These are phyloP conservation scores for Lasioglossum calceatum DNA, from an alignment of 2,888 invertebrate species.

Conservation along the genomic window DNA sequence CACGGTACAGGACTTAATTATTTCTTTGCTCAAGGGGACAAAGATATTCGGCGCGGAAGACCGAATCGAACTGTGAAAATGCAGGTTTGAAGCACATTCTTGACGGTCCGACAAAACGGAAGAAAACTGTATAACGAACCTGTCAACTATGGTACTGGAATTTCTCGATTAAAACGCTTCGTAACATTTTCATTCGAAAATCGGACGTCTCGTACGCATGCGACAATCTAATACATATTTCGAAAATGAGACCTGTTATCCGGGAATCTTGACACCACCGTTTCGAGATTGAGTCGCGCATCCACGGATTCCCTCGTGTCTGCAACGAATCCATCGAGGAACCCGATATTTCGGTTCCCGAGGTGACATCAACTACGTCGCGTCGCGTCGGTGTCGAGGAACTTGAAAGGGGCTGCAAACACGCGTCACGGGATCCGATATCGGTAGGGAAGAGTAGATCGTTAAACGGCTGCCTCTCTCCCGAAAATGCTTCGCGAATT, in stretches of 20 bases:
- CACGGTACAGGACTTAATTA: neutral
- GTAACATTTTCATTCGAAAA: neutral
- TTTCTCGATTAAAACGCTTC: no score
- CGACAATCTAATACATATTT: neutral
- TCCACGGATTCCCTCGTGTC: neutral
- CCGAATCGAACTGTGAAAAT: neutral
- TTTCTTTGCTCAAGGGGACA: neutral
- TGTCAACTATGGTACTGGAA: no score
- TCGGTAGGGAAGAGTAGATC: conserved; percentile 15
- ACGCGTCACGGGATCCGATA: conserved; percentile 14
- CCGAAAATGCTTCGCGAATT: conserved; percentile 36
- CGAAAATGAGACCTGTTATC: neutral
- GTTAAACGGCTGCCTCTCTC: conserved; percentile 22
- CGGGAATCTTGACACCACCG: neutral
- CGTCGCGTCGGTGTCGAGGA: neutral
- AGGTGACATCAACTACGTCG: neutral
- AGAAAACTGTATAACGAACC: no score
- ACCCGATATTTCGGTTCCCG: conserved; percentile 13
- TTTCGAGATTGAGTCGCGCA: conserved; percentile 4
- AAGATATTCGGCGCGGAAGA: neutral
- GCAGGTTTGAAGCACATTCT: neutral
- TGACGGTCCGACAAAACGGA: neutral
- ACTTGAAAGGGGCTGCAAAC: conserved; percentile 11
- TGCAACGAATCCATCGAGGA: neutral
- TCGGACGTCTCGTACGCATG: neutral